These are phyloP conservation scores for Habroteleia sp. DNA, from an alignment of 2,888 invertebrate genomes.

Conservation along the genomic window DNA sequence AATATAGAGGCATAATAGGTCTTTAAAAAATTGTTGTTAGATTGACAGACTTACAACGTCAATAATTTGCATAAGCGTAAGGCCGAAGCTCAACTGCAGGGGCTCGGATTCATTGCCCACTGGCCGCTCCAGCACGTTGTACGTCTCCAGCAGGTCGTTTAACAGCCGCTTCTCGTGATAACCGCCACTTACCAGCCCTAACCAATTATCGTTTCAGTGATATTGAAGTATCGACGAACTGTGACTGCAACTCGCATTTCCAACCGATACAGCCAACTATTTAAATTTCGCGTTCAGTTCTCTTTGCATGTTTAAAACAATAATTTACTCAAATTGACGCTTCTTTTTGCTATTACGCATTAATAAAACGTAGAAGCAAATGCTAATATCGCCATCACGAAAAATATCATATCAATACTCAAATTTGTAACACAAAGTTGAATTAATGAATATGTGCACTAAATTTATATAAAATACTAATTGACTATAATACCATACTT, in stretches of 20 bases:
- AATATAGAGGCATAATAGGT: slow-evolving; percentile 46
- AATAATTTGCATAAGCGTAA: slow-evolving; percentile 98
- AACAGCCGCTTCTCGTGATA: slow-evolving; percentile 95
- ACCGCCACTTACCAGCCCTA: slow-evolving; percentile 88
- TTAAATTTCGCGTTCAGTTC: slow-evolving; percentile 10
- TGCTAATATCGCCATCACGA: too few relatives aligned
- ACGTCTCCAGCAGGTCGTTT: slow-evolving; percentile 94
- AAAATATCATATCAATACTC: too few relatives aligned
- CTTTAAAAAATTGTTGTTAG: slow-evolving; percentile 59
- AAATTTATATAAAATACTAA: too few relatives aligned
- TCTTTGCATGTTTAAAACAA: too few relatives aligned
- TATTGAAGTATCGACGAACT: slow-evolving; percentile 61
- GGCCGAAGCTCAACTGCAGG: slow-evolving; percentile 96
- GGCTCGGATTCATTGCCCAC: slow-evolving; percentile 98
- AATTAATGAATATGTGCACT: too few relatives aligned
- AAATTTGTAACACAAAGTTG: too few relatives aligned
- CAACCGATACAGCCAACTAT: slow-evolving; percentile 9
- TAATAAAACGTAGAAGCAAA: too few relatives aligned
- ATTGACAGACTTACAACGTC: slow-evolving; percentile 90
- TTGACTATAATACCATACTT: too few relatives aligned
- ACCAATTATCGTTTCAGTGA: slow-evolving; percentile 77
- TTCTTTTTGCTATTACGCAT: too few relatives aligned
- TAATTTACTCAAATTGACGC: too few relatives aligned
- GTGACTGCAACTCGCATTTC: slow-evolving; percentile 59
- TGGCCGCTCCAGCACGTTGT: slow-evolving; percentile 96